Evolutionary conservation across 53 echinoderm and acorn worm genomes (phyloP), one percentile per base, ranked within the genome.

Genomic region (Apostichopus leukothele): DNA sequence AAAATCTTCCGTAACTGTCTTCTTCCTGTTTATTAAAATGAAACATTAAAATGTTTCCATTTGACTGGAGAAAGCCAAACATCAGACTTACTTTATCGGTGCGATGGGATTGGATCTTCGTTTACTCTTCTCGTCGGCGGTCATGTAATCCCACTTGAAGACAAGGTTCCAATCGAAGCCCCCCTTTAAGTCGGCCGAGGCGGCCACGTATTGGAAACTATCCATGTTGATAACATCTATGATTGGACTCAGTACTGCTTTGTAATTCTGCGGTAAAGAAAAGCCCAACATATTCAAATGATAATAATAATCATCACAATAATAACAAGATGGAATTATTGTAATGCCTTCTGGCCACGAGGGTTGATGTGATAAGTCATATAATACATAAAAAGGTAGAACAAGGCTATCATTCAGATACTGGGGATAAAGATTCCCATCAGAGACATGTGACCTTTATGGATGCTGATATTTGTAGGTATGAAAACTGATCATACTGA

Each of bases 61-160:
- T 57, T 10, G 57, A 57, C 57, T 57, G 57, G 57, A 10, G 57
- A 57, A 9, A 9, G 10, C 7, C 7, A 57, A 57, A 57, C 4
- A 10, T 9, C 71, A 18, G 71, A 78, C 94, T 91, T 83, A 97
- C 97, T 88, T 97, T 85, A 97, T 97, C 1, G 97, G 93, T 78
- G 91, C 90, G 13, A 97, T 95, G 19, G 97, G 95, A 67, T 97
- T 89, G 6, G 93, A 84, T 59, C 95, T 86, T 51, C 97, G 88
- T 23, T 84, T 92, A 26, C 91, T 95, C 67, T 95, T 88, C 77
- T 97, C 97, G 16, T 92, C 90, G 51, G 95, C 91, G 51, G 95
- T 95, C 97, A 97, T 97, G 86, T 97, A 97, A 92, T 97, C 97
- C 97, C 97, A 97, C 67, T 95, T 95, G 86, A 97, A 97, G 90